A percentile compares a stretch with the other conserved stretches of the same genome.
These are phyloP conservation scores for Actenoides lindsayi DNA, from an alignment of 2,113 vertebrate species.

Conservation along the genomic window DNA sequence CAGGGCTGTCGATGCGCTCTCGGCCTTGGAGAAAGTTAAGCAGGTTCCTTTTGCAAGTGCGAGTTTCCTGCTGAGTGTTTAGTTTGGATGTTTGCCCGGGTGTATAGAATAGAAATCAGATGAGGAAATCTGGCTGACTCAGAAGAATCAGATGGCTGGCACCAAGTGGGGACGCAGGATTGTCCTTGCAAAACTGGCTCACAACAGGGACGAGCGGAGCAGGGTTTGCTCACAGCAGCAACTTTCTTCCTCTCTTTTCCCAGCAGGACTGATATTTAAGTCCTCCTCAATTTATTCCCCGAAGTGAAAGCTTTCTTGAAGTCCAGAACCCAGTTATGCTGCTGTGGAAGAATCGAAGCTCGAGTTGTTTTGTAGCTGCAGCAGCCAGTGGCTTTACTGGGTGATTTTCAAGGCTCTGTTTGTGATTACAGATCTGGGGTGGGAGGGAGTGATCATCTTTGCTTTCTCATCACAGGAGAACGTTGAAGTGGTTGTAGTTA, in stretches of 20 bases:
- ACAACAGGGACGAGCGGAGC: background rate
- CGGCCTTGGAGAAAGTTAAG: background rate
- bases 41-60: background rate
- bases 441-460: background rate
- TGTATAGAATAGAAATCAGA: background rate
- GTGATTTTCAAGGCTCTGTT: background rate
- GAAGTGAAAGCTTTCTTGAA: background rate
- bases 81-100: background rate
- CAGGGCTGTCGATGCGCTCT: background rate
- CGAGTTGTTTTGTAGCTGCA: background rate
- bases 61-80: constrained; percentile 18
- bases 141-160: background rate
- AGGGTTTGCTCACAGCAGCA: background rate
- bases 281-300: background rate
- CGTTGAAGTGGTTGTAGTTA: background rate
- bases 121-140: background rate
- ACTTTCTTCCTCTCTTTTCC: background rate
- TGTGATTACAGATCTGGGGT: constrained; percentile 21
- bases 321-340: background rate
- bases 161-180: background rate
- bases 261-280: background rate
- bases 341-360: background rate
- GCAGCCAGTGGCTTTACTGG: background rate
- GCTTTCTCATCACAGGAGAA: background rate
- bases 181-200: background rate